Evolutionary conservation across 2,113 vertebrate genomes (phyloP), one percentile per base, ranked within the genome.

Genomic region (Tyrannus savana): DNA sequence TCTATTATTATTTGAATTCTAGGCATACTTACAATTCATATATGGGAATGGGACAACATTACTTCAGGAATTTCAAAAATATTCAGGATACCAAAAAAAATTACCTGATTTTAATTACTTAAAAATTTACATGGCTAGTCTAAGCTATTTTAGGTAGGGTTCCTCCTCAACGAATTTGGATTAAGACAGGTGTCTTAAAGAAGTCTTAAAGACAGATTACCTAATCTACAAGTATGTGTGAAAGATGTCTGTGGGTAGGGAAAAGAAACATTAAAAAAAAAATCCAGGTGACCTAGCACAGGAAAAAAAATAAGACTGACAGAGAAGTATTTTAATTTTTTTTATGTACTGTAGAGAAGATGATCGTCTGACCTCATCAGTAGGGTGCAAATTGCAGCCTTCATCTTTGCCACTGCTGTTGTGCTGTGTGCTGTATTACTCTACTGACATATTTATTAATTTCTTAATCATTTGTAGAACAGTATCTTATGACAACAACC

Each of bases 221-320:
- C 47, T 44, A 33, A 66, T 35, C 28, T 50, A 47, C 8, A 60
- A 39, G 4, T 28, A 9, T 33, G 15, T 52, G 4, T 44, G 68
- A 55, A 63, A 59, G 13, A 9, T 14, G 21, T 8, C 5, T 0
- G 3, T 30, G 4, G 3, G 4, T 47, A 15, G 21, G 14, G 10
- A 39, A 18, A 59, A 9, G 8, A 14, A 18, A 35, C 7, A n/a
- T 19, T 42, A 53, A 53, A 75, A 53, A 21, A 72, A 53, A 21
- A 72, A 76, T 7, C 7, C 35, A 47, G 12, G 22, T 46, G 19
- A 47, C 23, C 33, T 35, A 64, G 16, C 24, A 66, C 7, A 31
- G 19, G 23, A 33, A 81, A 78, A 84, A 83, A 47, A 39, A 8
- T 14, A 18, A 6, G 33, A 71, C 19, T 52, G 31, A 27, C 23